These are phyloP conservation scores for Glossophaga mutica DNA, from an alignment of 2,797 vertebrate genomes.

Conservation along the genomic window DNA sequence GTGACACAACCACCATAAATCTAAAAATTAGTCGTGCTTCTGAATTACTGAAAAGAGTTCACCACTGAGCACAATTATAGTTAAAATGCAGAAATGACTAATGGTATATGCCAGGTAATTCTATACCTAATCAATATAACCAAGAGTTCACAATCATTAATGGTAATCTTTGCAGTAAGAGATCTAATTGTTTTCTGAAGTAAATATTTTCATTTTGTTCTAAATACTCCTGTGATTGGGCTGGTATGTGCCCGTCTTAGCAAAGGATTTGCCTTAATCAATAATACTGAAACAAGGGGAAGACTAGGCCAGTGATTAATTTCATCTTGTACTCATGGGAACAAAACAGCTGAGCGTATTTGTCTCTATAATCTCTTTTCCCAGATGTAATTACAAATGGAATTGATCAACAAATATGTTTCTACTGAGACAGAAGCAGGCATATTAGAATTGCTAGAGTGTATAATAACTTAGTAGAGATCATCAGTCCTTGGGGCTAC, in stretches of 20 bases:
- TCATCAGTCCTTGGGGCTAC: slow-evolving; percentile 49
- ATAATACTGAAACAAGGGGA: slow-evolving; percentile 59
- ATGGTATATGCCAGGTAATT: background rate
- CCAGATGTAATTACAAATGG: slow-evolving; percentile 82
- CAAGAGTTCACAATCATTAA: background rate
- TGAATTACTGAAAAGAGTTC: background rate
- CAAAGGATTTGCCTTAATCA: slow-evolving; percentile 77
- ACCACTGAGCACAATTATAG: background rate
- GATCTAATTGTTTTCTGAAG: slow-evolving; percentile 64
- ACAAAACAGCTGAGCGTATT: slow-evolving; percentile 79
- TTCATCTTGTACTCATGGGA: slow-evolving; percentile 75
- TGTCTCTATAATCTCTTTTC: slow-evolving; percentile 82
- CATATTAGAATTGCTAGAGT: slow-evolving; percentile 71
- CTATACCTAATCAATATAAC: slow-evolving; percentile 27
- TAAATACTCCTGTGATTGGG: slow-evolving; percentile 55
- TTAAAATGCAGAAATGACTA: slow-evolving; percentile 31
- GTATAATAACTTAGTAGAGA: slow-evolving; percentile 71
- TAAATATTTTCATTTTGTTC: slow-evolving; percentile 70
- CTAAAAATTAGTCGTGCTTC: background rate
- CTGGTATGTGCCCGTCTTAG: slow-evolving; percentile 59
- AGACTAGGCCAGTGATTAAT: slow-evolving; percentile 80
- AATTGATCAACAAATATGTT: slow-evolving; percentile 80
- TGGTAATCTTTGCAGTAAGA: slow-evolving; percentile 34
- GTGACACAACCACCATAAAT: background rate
- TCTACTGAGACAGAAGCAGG: slow-evolving; percentile 69